Conservation (phyloP, 2,888 invertebrate genomes). For the Eupithecia subumbrata region DNA sequence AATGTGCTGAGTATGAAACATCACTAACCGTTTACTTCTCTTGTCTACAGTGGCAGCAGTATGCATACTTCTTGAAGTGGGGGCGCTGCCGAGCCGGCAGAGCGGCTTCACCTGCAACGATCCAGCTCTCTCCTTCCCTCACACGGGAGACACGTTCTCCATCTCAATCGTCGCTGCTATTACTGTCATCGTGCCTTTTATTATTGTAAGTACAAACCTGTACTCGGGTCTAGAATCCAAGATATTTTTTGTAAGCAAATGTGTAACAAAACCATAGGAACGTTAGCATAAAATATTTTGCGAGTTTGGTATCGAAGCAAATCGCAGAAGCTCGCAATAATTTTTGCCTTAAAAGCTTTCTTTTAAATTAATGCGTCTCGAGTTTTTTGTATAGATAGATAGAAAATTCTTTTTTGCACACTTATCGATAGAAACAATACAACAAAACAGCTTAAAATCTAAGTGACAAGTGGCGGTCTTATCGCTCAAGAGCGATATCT, state of each 20-base stretch:
- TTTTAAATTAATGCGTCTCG: neutral
- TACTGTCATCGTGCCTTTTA: conserved; percentile 82
- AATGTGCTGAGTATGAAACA: too few relatives aligned
- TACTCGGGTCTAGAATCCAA: neutral
- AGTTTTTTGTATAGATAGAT: too few relatives aligned
- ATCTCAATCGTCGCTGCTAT: conserved; percentile 81
- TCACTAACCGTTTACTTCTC: neutral
- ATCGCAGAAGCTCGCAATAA: neutral
- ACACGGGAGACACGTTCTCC: conserved; percentile 87
- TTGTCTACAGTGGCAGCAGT: conserved; percentile 84
- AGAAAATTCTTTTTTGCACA: too few relatives aligned
- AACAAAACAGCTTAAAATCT: too few relatives aligned
- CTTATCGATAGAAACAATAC: too few relatives aligned
- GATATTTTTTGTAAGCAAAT: neutral
- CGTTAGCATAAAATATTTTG: neutral
- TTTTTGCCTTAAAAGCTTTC: neutral
- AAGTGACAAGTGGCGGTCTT: too few relatives aligned
- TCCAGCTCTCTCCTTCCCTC: conserved; percentile 86
- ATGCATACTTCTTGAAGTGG: conserved; percentile 86
- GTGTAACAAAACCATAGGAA: neutral
- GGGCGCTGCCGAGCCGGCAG: conserved; percentile 85
- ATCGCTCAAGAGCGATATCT: too few relatives aligned
- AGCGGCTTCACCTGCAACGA: conserved; percentile 89
- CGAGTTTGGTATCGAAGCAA: neutral
- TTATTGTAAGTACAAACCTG: conserved; percentile 78